These are phyloP conservation scores for Goniozus legneri DNA, from an alignment of 1,140 invertebrate genomes.

Conservation along the genomic window DNA sequence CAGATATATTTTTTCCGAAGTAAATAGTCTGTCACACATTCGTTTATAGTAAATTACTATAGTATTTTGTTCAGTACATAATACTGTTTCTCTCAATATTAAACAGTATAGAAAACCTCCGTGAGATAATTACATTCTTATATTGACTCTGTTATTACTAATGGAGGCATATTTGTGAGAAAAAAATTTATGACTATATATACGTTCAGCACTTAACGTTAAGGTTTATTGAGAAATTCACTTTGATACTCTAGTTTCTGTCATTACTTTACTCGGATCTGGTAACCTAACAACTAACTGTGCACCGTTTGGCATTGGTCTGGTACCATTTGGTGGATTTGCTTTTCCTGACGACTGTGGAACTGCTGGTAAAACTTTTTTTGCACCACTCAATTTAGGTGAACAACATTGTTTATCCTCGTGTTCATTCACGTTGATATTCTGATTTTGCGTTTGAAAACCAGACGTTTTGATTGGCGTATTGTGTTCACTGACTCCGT, in stretches of 20 bases:
- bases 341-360: slow-evolving; percentile 9
- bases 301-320: slow-evolving; percentile 41
- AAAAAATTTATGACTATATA: too few species aligned
- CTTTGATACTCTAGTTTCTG: slow-evolving; percentile 43
- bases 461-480: slow-evolving; percentile 19
- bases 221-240: too few species aligned
- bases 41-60: too few species aligned
- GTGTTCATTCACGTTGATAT: slow-evolving; percentile 27
- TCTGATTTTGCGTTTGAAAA: slow-evolving; percentile 15
- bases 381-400: slow-evolving; percentile 42
- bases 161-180: too few species aligned
- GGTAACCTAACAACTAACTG: slow-evolving; percentile 45
- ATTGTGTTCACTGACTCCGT: slow-evolving; percentile 19
- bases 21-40: too few species aligned
- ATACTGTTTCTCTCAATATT: too few species aligned
- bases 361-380: slow-evolving; percentile 35
- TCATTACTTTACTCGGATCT: slow-evolving; percentile 41
- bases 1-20: too few species aligned
- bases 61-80: too few species aligned
- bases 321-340: slow-evolving; percentile 21
- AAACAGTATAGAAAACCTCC: too few species aligned
- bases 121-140: too few species aligned
- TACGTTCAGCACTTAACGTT: too few species aligned
- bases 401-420: slow-evolving; percentile 42
- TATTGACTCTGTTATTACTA: too few species aligned